These are phyloP conservation scores for Biston betularia DNA, from an alignment of 2,888 invertebrate species.

Conservation along the genomic window DNA sequence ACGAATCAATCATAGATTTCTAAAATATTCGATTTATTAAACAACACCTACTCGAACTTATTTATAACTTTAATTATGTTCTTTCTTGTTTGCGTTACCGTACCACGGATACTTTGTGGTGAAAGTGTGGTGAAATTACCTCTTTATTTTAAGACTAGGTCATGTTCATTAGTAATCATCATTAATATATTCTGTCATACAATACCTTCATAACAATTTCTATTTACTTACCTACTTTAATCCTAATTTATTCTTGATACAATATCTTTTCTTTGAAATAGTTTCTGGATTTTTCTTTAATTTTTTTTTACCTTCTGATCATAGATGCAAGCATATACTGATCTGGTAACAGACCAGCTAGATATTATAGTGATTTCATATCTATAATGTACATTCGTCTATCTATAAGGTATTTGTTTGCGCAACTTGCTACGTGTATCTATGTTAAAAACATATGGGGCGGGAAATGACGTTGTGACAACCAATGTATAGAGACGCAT, in stretches of 20 bases:
- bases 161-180: constrained; percentile 23
- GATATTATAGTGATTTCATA: too few species aligned
- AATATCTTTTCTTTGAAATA: too few species aligned
- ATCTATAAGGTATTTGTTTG: too few species aligned
- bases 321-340: too few species aligned
- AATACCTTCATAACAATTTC: constrained; percentile 5
- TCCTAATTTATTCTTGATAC: not conserved
- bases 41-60: not conserved
- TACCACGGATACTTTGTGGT: constrained; percentile 13
- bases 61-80: constrained; percentile 3
- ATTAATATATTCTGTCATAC: constrained; percentile 25
- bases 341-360: too few species aligned
- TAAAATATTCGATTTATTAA: constrained; percentile 11
- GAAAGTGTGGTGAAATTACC: constrained; percentile 24
- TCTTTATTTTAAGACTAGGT: constrained; percentile 16
- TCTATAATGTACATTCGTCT: too few species aligned
- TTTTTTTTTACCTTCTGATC: too few species aligned
- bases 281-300: too few species aligned
- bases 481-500: too few species aligned
- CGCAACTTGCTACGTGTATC: not conserved
- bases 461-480: too few species aligned
- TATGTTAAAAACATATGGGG: not conserved
- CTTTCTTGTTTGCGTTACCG: constrained; percentile 18
- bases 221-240: not conserved
- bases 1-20: not conserved